Evolutionary conservation across 2,888 invertebrate species (phyloP).

Genomic region (Callinectes sapidus): DNA sequence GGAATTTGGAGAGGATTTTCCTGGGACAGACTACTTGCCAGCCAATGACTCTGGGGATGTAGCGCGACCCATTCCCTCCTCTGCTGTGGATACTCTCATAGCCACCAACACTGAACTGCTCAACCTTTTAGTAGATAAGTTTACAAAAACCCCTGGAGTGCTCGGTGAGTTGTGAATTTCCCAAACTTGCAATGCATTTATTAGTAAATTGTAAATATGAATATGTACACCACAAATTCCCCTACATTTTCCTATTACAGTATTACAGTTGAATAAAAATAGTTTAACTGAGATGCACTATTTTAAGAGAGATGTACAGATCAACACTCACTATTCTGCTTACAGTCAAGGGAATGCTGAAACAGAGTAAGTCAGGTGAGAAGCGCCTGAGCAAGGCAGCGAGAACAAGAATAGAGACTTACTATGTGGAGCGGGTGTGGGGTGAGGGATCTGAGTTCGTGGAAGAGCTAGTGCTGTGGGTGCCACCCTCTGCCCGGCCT

Average conservation of each 20-base stretch:
- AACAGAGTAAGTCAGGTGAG: conserved; percentile 69
- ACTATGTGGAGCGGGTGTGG: conserved; percentile 72
- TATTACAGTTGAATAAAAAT: not conserved
- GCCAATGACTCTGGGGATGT: conserved; percentile 61
- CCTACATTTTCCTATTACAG: not conserved
- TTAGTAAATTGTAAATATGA: not conserved
- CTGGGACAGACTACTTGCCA: conserved; percentile 70
- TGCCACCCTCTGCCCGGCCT: conserved; percentile 60
- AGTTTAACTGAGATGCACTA: not conserved
- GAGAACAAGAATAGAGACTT: conserved; percentile 65
- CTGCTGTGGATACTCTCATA: conserved; percentile 65
- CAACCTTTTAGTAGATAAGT: conserved; percentile 66
- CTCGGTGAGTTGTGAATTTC: conserved; percentile 51
- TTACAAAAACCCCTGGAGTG: conserved; percentile 69
- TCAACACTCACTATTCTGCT: not conserved
- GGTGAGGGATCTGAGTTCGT: conserved; percentile 70
- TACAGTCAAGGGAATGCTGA: conserved; percentile 70
- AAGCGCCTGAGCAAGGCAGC: conserved; percentile 68
- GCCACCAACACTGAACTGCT: conserved; percentile 69
- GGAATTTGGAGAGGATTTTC: conserved; percentile 72
- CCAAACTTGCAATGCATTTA: not conserved
- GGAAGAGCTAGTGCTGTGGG: conserved; percentile 71
- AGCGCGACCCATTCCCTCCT: conserved; percentile 57
- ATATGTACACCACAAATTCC: not conserved
- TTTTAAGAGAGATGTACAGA: not conserved